phyloP scores from a whole-genome alignment of 2,113 vertebrate genomes.

The Caranx ignobilis region DNA sequence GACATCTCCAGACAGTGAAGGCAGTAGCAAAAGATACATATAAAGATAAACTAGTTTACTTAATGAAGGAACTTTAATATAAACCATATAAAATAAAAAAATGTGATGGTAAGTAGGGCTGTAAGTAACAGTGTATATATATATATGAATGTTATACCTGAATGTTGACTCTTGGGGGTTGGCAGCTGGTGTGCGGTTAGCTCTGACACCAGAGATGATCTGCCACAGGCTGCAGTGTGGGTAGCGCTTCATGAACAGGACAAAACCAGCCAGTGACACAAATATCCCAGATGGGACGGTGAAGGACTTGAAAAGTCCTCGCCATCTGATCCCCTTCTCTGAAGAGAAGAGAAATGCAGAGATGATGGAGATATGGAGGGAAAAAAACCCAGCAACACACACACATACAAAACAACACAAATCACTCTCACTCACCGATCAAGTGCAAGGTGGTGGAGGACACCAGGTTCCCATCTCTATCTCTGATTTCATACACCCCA shows the following conservation, averaged over 20 bases:
- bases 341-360: slow-evolving; percentile 10
- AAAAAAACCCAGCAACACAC: neutral
- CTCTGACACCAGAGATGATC: slow-evolving; percentile 62
- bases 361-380: neutral
- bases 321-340: slow-evolving; percentile 72
- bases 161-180: slow-evolving; percentile 70
- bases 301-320: slow-evolving; percentile 74
- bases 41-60: neutral
- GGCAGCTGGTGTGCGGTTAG: slow-evolving; percentile 47
- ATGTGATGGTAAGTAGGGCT: neutral
- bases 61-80: no score
- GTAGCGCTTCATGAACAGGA: slow-evolving; percentile 79
- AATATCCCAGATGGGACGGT: slow-evolving; percentile 78
- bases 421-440: slow-evolving; percentile 65
- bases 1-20: neutral
- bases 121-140: neutral
- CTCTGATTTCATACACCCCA: slow-evolving; percentile 81
- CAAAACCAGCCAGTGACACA: slow-evolving; percentile 74
- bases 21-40: neutral
- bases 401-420: neutral
- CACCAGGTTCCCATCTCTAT: slow-evolving; percentile 77
- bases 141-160: slow-evolving; percentile 65
- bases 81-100: neutral
- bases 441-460: slow-evolving; percentile 78
- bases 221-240: slow-evolving; percentile 71